Conservation (phyloP, 2,113 vertebrate species). For the Arizona elegans region DNA sequence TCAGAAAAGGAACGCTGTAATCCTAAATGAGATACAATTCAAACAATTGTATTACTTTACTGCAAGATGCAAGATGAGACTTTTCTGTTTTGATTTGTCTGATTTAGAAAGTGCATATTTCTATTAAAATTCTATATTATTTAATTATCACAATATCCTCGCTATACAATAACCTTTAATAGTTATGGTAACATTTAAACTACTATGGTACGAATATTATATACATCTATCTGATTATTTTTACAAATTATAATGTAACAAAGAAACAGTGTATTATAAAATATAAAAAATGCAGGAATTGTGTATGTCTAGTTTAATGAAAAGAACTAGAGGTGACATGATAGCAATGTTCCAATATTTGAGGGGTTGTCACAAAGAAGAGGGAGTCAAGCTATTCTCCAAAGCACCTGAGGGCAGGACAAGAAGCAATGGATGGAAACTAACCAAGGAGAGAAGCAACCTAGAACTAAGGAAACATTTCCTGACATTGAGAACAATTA, state of each 20-base stretch:
- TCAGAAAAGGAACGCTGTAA: neutral
- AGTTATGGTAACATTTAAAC: neutral
- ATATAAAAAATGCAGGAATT: neutral
- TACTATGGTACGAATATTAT: neutral
- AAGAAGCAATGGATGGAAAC: too few relatives aligned
- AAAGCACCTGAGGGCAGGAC: neutral
- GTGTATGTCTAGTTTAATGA: neutral
- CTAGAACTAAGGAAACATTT: neutral
- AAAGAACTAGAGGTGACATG: neutral
- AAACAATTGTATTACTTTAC: neutral
- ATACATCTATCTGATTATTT: neutral
- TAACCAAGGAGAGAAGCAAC: too few relatives aligned
- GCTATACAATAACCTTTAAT: neutral
- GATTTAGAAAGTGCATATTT: neutral
- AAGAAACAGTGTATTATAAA: neutral
- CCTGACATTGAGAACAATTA: neutral
- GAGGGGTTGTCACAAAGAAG: neutral
- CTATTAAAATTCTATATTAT: neutral
- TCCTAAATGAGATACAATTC: neutral
- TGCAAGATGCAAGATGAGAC: neutral
- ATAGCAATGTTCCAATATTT: neutral
- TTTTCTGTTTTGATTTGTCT: neutral
- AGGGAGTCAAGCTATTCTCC: too few relatives aligned
- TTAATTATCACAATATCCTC: neutral
- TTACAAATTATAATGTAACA: neutral